These are phyloP conservation scores for Lithosia quadra DNA, from an alignment of 2,888 invertebrate genomes.

Conservation along the genomic window DNA sequence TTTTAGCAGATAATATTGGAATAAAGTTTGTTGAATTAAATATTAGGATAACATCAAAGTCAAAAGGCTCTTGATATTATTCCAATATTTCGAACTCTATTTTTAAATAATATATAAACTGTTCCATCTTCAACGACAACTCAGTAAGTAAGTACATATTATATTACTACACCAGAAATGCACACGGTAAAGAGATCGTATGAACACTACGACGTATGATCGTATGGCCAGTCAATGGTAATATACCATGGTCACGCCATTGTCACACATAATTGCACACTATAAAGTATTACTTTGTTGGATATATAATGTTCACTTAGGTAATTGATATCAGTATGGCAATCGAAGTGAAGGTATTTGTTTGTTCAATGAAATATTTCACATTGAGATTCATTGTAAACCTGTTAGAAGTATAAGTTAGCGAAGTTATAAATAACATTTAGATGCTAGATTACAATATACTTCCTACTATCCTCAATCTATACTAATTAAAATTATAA, in stretches of 20 bases:
- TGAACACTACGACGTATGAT: constrained; percentile 30
- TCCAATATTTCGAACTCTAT: neutral
- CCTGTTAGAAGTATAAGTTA: neutral
- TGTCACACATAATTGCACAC: constrained; percentile 56
- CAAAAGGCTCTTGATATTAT: neutral
- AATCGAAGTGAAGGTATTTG: constrained; percentile 30
- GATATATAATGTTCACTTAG: constrained; percentile 9
- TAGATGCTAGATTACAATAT: too few relatives aligned
- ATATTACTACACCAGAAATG: constrained; percentile 37
- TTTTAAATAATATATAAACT: neutral
- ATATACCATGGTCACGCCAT: constrained; percentile 54
- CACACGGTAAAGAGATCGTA: constrained; percentile 28
- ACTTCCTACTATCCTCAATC: too few relatives aligned
- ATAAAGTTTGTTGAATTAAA: neutral
- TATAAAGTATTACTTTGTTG: constrained; percentile 32
- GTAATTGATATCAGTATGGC: constrained; percentile 32
- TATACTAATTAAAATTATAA: too few relatives aligned
- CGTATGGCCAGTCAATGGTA: constrained; percentile 30
- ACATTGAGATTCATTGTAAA: neutral
- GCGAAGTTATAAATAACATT: neutral
- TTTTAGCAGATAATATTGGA: neutral
- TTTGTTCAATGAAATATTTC: neutral
- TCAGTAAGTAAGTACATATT: constrained; percentile 15
- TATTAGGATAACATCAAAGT: neutral
- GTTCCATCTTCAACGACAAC: constrained; percentile 9